Conservation (phyloP, 2,113 vertebrate genomes). For the Clupea harengus region DNA sequence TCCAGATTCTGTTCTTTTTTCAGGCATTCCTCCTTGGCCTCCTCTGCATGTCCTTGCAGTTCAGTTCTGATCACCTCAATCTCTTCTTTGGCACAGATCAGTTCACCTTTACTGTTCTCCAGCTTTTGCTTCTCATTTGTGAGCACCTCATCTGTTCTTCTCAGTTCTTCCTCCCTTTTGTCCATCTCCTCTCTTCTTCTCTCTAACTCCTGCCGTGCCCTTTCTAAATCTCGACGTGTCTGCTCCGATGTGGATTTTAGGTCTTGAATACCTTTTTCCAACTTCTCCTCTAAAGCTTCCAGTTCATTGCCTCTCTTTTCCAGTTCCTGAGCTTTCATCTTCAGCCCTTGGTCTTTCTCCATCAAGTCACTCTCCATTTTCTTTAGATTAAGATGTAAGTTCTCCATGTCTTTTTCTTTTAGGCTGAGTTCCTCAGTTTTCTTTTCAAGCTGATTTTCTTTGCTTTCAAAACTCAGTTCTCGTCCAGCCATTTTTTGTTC, state of each 20-base stretch:
- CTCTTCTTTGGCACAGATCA: background rate
- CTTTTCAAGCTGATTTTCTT: background rate
- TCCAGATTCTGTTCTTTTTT: background rate
- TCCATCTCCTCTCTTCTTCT: slow-evolving; percentile 29
- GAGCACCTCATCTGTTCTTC: slow-evolving; percentile 29
- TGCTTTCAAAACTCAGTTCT: slow-evolving; percentile 5
- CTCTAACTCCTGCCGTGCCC: slow-evolving; percentile 33
- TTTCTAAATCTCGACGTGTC: slow-evolving; percentile 40
- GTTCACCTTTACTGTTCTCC: slow-evolving; percentile 17
- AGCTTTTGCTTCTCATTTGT: slow-evolving; percentile 32
- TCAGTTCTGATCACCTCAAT: background rate
- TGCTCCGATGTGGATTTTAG: slow-evolving; percentile 36
- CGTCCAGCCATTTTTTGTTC: slow-evolving; percentile 20
- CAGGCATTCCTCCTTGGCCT: background rate
- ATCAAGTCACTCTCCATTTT: slow-evolving; percentile 25
- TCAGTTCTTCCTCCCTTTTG: slow-evolving; percentile 45
- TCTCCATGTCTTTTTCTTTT: background rate
- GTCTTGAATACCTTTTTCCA: slow-evolving; percentile 29
- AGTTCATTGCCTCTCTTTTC: slow-evolving; percentile 29
- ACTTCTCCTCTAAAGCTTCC: background rate
- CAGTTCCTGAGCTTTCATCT: slow-evolving; percentile 17
- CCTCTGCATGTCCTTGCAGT: background rate
- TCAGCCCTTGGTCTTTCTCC: slow-evolving; percentile 24
- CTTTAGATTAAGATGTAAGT: slow-evolving; percentile 18
- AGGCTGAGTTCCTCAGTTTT: background rate